Conservation (phyloP, 2,797 vertebrate genomes). For the Microcaecilia unicolor region DNA sequence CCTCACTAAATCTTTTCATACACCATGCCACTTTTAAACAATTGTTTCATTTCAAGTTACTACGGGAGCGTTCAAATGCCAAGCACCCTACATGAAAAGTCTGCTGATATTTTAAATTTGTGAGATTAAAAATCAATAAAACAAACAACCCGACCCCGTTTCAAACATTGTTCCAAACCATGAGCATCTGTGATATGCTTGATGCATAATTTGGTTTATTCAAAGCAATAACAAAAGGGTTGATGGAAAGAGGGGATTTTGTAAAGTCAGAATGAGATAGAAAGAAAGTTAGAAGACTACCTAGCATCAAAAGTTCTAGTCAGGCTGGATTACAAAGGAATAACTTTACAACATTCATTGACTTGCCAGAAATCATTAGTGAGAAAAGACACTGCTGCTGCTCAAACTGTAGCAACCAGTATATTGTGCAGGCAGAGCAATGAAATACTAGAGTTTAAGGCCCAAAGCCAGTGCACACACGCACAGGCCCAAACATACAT, state of each 20-base stretch:
- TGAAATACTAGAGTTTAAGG: slow-evolving; percentile 21
- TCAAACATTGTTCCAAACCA: slow-evolving; percentile 48
- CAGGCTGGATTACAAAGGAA: slow-evolving; percentile 41
- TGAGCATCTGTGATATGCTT: slow-evolving; percentile 59
- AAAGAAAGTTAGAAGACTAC: slow-evolving; percentile 27
- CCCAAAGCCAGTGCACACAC: too few relatives aligned
- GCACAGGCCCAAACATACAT: too few relatives aligned
- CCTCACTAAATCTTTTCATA: slow-evolving; percentile 74
- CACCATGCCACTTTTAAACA: slow-evolving; percentile 70
- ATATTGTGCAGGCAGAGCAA: slow-evolving; percentile 19
- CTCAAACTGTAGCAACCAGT: slow-evolving; percentile 20
- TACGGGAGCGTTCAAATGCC: slow-evolving; percentile 59
- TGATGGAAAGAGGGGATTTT: slow-evolving; percentile 41
- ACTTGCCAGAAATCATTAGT: slow-evolving; percentile 41
- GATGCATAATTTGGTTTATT: slow-evolving; percentile 48
- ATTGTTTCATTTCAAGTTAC: slow-evolving; percentile 76
- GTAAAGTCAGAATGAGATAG: slow-evolving; percentile 30
- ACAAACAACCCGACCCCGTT: slow-evolving; percentile 42
- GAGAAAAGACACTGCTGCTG: slow-evolving; percentile 35
- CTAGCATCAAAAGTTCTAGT: slow-evolving; percentile 43
- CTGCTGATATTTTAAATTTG: slow-evolving; percentile 60
- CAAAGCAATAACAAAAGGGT: slow-evolving; percentile 49
- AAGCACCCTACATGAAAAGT: slow-evolving; percentile 50
- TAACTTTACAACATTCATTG: slow-evolving; percentile 42
- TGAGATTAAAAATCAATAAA: slow-evolving; percentile 54